phyloP scores from a whole-genome alignment of 2,113 vertebrate species.

The Lepus europaeus region DNA sequence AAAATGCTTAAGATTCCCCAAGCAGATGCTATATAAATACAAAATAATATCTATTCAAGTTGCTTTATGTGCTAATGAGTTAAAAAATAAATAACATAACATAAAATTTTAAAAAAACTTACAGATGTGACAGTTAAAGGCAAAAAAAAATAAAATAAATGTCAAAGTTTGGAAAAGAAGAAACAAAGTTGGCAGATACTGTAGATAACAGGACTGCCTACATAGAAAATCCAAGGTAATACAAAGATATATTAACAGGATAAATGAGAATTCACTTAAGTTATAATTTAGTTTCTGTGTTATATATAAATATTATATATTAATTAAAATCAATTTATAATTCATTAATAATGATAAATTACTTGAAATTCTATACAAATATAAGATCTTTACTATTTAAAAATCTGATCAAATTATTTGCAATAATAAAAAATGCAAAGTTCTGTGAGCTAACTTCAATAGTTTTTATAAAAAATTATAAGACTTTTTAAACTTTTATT shows the following conservation, averaged over 20 bases:
- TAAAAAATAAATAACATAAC: not conserved
- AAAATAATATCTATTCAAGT: too few species aligned
- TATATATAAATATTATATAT: too few species aligned
- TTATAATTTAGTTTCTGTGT: too few species aligned
- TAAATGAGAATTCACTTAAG: not conserved
- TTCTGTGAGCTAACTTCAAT: not conserved
- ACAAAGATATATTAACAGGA: not conserved
- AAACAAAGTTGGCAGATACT: not conserved
- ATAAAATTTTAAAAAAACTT: not conserved
- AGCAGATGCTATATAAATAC: too few species aligned
- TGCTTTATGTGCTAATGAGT: too few species aligned
- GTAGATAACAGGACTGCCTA: not conserved
- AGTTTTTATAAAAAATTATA: not conserved
- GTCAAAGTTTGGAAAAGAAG: not conserved
- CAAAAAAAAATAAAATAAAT: not conserved
- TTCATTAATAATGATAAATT: not conserved
- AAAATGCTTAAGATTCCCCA: too few species aligned
- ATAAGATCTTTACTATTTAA: not conserved
- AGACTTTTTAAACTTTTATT: not conserved
- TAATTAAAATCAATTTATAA: not conserved
- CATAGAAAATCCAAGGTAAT: not conserved
- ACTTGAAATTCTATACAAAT: not conserved
- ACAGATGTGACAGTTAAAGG: not conserved
- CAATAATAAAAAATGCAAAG: not conserved
- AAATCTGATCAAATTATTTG: not conserved